Base-by-base conservation (phyloP, 1,140 invertebrate genomes). In the Drosophila arawakana region DNA sequence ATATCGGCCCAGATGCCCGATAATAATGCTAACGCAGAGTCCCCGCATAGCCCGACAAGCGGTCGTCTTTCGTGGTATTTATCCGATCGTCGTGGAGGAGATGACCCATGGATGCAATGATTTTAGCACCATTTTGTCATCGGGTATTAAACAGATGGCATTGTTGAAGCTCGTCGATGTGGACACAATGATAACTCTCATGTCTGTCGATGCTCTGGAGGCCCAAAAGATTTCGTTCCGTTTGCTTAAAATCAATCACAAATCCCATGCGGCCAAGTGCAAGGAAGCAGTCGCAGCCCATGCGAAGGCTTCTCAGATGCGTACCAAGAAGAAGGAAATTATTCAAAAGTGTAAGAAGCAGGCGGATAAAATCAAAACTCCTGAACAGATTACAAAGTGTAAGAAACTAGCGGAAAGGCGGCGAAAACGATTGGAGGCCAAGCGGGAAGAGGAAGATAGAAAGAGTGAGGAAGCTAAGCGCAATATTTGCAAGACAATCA, bases 191-290 rank as follows among this genome's bases (percentile, higher is more conserved):
- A 46, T 52, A 11, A 46, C 62, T 7, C 30, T 80, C 10, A 82
- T 84, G 15, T 30, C 77, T 5, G 81, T 84, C 1, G 70, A 84
- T 72, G 81, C 81, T 18, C 35, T 84, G 34, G 25, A 55, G 3
- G 81, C 81, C 3, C 37, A 85, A 1, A 72, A 73, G 10, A 67
- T 84, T 10, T 75, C 58, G 7, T 84, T 84, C 34, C 66, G 70
- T 0, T 44, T 84, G 0, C 25, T 74, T n/a, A 60, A 71, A 7
- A 49, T 77, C 3, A 59, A 52, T 11, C 69, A 73, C 21, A 72
- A 47, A 21, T 15, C 58, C 9, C 30, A 30, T 25, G 9, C 52
- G 8, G 11, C 30, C 10, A 73, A 30, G 44, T 59, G 43, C 25
- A 52, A 59, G 4, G 44, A 65, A 66, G 9, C 21, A 9, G 11